Evolutionary conservation across 2,797 vertebrate genomes (phyloP), one percentile per base, ranked within the genome.

Genomic region (Anguilla megastoma): DNA sequence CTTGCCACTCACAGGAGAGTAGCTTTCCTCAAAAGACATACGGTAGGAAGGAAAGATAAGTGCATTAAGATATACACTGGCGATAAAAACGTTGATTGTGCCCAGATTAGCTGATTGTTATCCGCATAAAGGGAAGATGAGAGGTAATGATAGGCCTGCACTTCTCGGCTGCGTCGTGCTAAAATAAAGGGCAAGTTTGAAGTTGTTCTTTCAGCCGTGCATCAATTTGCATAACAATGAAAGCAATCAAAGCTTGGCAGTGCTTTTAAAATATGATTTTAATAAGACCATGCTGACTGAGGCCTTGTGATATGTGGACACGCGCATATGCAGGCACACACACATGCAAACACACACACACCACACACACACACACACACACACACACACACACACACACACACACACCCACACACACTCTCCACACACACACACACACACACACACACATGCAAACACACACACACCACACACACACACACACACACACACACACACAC

Each of bases 221-320:
- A 85, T 27, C 85, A 88, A 92, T 92, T 90, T 91, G 83, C 91
- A 92, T 91, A 86, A 91, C 90, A 92, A 92, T 92, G 50, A 86
- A 88, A 36, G 87, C 89, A 91, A 91, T 92, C 91, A 91, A 79
- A 87, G 87, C 30, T 27, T 30, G 85, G 79, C 60, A 14, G n/a
- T 85, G 74, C 82, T 79, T 66, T 82, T 91, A 88, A 90, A 90
- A 90, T 90, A 69, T 90, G 79, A 89, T 88, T 91, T 88, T 58
- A 85, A 90, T 91, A 86, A 90, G 89, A 86, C 79, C 12, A 21
- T 58, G 80, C 45, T 91, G 89, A 91, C 91, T 90, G 90, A 74
- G 82, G 86, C 86, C 87, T 85, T 86, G 86, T 88, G 90, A 87
- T 92, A 86, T 88, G 36, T 24, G 86, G 50, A 85, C 60, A 63